Evolutionary conservation across 2,888 invertebrate species (phyloP).

Genomic region (Brachypalpus laphriformis): DNA sequence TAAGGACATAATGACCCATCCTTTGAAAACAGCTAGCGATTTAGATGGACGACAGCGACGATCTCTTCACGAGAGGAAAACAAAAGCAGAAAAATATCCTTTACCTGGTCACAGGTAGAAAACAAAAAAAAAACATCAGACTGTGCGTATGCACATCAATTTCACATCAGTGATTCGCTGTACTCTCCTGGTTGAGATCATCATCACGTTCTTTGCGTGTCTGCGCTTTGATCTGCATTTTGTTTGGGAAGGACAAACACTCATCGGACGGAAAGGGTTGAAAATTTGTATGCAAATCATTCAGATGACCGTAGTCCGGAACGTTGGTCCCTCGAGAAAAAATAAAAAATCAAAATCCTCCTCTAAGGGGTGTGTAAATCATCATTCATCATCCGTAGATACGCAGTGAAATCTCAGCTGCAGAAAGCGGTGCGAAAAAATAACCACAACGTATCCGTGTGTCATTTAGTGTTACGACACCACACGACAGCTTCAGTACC

Average conservation of each 20-base stretch:
- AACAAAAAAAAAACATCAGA: constrained; percentile 16
- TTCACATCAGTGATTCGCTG: constrained; percentile 65
- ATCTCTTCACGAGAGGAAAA: constrained; percentile 13
- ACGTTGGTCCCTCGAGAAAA: constrained; percentile 3
- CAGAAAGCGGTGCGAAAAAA: constrained; percentile 26
- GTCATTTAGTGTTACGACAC: constrained; percentile 24
- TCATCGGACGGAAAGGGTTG: constrained; percentile 54
- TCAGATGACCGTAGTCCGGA: constrained; percentile 48
- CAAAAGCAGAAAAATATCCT: constrained; percentile 34
- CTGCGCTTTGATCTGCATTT: constrained; percentile 16
- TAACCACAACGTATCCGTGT: not conserved
- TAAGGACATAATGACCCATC: constrained; percentile 74
- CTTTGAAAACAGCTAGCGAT: constrained; percentile 38
- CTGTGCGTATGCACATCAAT: constrained; percentile 55
- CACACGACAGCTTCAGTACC: not conserved
- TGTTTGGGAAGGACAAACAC: constrained; percentile 1
- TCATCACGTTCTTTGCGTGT: constrained; percentile 43
- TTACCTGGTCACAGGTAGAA: constrained; percentile 69
- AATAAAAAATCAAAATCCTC: not conserved
- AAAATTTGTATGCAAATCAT: constrained; percentile 57
- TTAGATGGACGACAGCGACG: constrained; percentile 36
- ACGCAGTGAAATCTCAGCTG: constrained; percentile 12
- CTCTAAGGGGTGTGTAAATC: constrained; percentile 41
- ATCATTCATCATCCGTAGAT: constrained; percentile 27
- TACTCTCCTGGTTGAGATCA: constrained; percentile 38